Evolutionary conservation across 2,113 vertebrate species (phyloP).

Genomic region (Lanius collurio): DNA sequence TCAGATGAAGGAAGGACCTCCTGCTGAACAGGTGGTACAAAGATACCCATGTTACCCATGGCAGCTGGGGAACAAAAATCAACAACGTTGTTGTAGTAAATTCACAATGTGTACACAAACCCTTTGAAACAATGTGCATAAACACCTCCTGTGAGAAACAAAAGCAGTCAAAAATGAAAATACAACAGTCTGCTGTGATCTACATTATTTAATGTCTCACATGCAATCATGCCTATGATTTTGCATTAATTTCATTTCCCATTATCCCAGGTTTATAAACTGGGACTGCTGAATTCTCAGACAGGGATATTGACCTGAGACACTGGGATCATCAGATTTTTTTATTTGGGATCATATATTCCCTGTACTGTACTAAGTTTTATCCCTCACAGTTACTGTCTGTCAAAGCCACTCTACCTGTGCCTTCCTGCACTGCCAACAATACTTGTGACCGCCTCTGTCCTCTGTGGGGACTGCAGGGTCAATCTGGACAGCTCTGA

Average conservation of each 20-base stretch:
- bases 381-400: neutral
- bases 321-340: neutral
- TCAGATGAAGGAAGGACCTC: conserved; percentile 1
- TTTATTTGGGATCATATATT: neutral
- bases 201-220: neutral
- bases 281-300: neutral
- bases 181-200: neutral
- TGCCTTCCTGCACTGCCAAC: neutral
- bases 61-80: neutral
- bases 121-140: neutral
- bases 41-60: neutral
- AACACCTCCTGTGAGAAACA: conserved; percentile 24
- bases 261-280: neutral
- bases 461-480: neutral
- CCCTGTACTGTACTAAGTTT: neutral
- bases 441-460: neutral
- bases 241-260: neutral
- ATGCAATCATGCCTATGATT: neutral
- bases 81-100: neutral
- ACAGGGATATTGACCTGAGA: neutral
- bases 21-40: neutral
- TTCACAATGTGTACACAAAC: neutral
- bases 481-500: neutral
- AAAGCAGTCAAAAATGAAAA: conserved; percentile 25
- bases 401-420: neutral